Evolutionary conservation across 2,888 invertebrate genomes (phyloP), one percentile per base, ranked within the genome.

Genomic region (Aproaerema taeniolella): DNA sequence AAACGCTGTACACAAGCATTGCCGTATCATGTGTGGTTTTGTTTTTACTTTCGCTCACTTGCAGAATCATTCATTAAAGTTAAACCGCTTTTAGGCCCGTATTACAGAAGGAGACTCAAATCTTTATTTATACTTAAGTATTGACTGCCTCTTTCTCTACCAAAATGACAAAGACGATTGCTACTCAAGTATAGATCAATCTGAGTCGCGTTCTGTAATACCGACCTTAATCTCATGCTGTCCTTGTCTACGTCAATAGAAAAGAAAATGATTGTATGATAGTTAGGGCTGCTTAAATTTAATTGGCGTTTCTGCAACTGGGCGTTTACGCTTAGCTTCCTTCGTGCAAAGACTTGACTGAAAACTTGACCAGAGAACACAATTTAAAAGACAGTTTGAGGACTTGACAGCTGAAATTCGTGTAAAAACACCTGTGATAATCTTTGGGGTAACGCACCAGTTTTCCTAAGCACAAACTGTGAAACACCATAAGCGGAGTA

Each of bases 1-100:
- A 62, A 60, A 66, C 71, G 85, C 85, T 82, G 82, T 81, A 82
- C 76, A 81, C 81, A 75, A 65, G 71, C 76, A 78, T 75, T 71
- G 73, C 76, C 67, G 69, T 75, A 71, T 67, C 67, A 66, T 76
- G 76, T 78, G 80, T 81, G 81, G 72, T 76, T 75, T 70, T 62
- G 53, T 59, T 58, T 56, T 55, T 56, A 52, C 45, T 49, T 45
- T 52, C 45, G 56, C 42, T 46, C 44, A 52, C 46, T 61, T 26
- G 4, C 5, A 6, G 8, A 20, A 20, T n/a, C n/a, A n/a, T n/a
- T n/a, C n/a, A n/a, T n/a, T n/a, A n/a, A n/a, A n/a, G n/a, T n/a
- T n/a, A n/a, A n/a, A n/a, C n/a, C n/a, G n/a, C n/a, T n/a, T n/a
- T n/a, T n/a, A n/a, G n/a, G n/a, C n/a, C n/a, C n/a, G n/a, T n/a